phyloP scores from a whole-genome alignment of 1,140 invertebrate genomes.

The Aporrectodea caliginosa region DNA sequence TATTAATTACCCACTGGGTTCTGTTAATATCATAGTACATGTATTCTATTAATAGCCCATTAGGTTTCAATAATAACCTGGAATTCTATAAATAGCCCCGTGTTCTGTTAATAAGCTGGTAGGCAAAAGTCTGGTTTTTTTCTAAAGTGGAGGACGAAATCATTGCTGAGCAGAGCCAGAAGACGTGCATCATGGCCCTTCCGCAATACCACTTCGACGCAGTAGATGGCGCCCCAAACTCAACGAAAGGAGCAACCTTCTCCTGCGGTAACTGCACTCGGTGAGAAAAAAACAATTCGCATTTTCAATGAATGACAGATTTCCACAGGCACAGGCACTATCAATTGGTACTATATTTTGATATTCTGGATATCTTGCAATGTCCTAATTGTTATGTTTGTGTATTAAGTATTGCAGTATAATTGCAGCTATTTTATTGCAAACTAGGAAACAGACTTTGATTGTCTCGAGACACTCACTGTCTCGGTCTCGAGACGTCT shows the following conservation, averaged over 20 bases:
- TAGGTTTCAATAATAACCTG: no score
- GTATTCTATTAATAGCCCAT: no score
- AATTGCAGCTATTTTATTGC: neutral
- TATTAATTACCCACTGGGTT: no score
- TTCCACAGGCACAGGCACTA: no score
- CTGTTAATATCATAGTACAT: no score
- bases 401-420: neutral
- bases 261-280: neutral
- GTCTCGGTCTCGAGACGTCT: no score
- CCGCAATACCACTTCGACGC: neutral
- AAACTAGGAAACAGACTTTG: neutral
- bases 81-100: no score
- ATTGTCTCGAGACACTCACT: no score
- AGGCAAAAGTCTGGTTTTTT: no score
- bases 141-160: neutral
- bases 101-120: no score
- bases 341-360: neutral
- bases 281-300: no score
- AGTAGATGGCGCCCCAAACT: neutral
- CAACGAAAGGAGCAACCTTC: neutral
- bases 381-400: neutral
- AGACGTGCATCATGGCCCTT: neutral
- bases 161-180: neutral
- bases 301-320: no score
- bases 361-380: neutral